Conservation (phyloP, 2,888 invertebrate genomes). For the Prionchulus punctatus region DNA sequence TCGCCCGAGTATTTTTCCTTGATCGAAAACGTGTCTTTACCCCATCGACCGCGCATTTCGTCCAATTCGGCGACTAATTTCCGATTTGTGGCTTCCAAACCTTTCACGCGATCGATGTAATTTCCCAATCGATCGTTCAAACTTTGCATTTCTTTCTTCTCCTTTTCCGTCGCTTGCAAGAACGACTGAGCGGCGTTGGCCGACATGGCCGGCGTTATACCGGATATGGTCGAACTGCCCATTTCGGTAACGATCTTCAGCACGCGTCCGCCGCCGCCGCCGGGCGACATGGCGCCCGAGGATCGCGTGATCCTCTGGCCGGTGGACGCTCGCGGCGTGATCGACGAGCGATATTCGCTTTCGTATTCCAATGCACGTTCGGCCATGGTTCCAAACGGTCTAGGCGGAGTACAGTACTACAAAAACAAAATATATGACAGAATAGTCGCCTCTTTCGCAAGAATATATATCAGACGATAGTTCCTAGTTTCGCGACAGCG, state of each 20-base stretch:
- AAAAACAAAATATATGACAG: neutral
- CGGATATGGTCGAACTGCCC: slow-evolving; percentile 16
- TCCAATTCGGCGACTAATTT: slow-evolving; percentile 29
- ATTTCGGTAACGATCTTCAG: slow-evolving; percentile 33
- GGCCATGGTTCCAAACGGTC: neutral
- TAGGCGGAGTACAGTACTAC: neutral
- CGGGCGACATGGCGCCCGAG: neutral
- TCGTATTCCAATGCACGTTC: slow-evolving; percentile 3
- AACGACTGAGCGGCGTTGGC: slow-evolving; percentile 30
- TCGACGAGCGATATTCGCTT: slow-evolving; percentile 4
- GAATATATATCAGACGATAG: too few relatives aligned
- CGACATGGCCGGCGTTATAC: slow-evolving; percentile 28
- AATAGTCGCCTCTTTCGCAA: neutral
- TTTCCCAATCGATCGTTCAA: slow-evolving; percentile 40
- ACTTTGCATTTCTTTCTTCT: slow-evolving; percentile 40
- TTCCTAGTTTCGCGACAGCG: too few relatives aligned
- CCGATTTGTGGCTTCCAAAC: slow-evolving; percentile 29
- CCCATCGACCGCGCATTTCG: slow-evolving; percentile 29
- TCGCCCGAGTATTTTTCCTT: slow-evolving; percentile 37
- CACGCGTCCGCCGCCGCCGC: slow-evolving; percentile 19
- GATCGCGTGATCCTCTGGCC: neutral
- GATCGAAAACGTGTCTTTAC: slow-evolving; percentile 30
- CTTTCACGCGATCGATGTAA: slow-evolving; percentile 40
- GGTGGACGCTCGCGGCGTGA: slow-evolving; percentile 2
- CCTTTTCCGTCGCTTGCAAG: slow-evolving; percentile 33